Evolutionary conservation across 2,113 vertebrate species (phyloP).

Genomic region (Heterotilapia buettikoferi): DNA sequence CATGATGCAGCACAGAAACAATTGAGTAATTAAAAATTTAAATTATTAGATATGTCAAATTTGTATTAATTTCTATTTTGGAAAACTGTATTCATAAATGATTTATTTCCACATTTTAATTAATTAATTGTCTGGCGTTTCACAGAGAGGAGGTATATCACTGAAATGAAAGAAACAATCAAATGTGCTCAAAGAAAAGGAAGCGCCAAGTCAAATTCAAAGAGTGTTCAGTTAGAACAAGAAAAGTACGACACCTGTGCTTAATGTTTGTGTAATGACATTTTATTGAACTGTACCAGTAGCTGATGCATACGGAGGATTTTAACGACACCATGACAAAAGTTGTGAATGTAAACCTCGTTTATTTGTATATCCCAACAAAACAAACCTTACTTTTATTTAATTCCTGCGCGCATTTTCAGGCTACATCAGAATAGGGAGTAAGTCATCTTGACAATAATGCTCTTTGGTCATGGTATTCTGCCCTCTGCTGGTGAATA

Average conservation of each 20-base stretch:
- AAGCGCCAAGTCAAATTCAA: not conserved
- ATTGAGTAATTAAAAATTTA: not conserved
- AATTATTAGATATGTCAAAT: not conserved
- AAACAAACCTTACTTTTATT: not conserved
- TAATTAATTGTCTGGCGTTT: not conserved
- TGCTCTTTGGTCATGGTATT: not conserved
- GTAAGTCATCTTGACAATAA: not conserved
- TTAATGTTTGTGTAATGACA: not conserved
- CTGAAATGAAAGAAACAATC: not conserved
- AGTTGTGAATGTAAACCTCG: not conserved
- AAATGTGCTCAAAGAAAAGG: not conserved
- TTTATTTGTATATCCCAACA: not conserved
- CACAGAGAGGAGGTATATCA: not conserved
- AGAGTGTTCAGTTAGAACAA: not conserved
- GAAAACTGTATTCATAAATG: not conserved
- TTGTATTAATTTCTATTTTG: not conserved
- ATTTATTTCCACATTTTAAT: not conserved
- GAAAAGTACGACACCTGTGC: not conserved
- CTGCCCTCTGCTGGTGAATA: slow-evolving; percentile 41
- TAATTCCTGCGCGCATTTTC: not conserved
- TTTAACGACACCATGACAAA: not conserved
- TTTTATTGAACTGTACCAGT: not conserved
- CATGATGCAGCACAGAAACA: not conserved
- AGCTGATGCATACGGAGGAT: not conserved
- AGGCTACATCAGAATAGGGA: fast-evolving